phyloP scores from a whole-genome alignment of 2,888 invertebrate genomes.

The Panopea generosa region DNA sequence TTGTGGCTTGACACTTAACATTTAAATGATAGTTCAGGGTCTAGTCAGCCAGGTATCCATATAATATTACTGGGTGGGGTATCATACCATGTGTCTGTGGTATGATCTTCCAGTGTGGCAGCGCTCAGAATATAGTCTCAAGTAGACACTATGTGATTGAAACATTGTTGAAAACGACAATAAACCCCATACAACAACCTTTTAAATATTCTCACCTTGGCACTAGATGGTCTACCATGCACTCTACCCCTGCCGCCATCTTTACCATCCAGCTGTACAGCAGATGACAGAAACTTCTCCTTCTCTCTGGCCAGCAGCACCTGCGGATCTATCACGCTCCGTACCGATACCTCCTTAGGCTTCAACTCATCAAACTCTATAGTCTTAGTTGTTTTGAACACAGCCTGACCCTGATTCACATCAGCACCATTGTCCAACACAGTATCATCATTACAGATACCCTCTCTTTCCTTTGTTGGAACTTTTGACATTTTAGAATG shows the following conservation, averaged over 20 bases:
- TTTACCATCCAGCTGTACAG: slow-evolving; percentile 26
- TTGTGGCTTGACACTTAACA: no score
- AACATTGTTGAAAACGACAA: no score
- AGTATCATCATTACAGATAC: slow-evolving; percentile 4
- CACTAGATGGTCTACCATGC: slow-evolving; percentile 59
- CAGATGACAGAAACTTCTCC: slow-evolving; percentile 39
- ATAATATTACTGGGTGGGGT: no score
- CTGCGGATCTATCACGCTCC: slow-evolving; percentile 64
- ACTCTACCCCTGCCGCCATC: slow-evolving; percentile 43
- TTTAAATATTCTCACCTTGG: slow-evolving; percentile 62
- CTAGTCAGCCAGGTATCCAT: no score
- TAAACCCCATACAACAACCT: no score
- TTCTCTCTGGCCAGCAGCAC: slow-evolving; percentile 47
- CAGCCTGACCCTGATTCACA: slow-evolving; percentile 11
- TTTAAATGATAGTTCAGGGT: no score
- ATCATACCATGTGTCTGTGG: no score
- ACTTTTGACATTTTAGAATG: slow-evolving; percentile 10
- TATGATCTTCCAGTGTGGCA: no score
- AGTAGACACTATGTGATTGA: no score
- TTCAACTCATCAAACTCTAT: slow-evolving; percentile 66
- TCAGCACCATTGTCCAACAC: not conserved
- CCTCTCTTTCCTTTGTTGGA: no score
- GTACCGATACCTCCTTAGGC: slow-evolving; percentile 64
- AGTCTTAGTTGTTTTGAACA: slow-evolving; percentile 70
- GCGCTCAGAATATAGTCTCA: no score